These are phyloP conservation scores for Chelmon rostratus DNA, from an alignment of 2,797 vertebrate genomes.

Conservation along the genomic window DNA sequence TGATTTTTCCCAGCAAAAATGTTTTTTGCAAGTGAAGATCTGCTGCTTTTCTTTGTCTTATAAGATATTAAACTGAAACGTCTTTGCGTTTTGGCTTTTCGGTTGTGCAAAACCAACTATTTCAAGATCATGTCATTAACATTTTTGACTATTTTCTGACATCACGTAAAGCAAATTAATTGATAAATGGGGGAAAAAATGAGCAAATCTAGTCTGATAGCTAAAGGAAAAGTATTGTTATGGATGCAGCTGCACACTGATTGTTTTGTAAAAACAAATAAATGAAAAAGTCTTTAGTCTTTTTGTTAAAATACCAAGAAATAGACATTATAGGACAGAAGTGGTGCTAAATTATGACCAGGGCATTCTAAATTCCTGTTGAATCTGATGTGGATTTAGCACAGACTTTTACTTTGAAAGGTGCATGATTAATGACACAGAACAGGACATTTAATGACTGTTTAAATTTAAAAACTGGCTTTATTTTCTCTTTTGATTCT, in stretches of 20 bases:
- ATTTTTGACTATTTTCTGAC: background rate
- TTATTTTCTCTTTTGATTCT: background rate
- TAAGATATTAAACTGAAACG: background rate
- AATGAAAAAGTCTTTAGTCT: too few relatives aligned
- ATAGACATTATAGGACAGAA: background rate
- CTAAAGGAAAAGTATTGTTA: background rate
- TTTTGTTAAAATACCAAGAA: background rate
- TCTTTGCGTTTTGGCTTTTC: background rate
- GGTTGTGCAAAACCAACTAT: background rate
- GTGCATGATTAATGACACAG: background rate
- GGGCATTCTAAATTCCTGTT: background rate
- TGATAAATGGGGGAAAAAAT: background rate
- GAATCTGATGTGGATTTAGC: background rate
- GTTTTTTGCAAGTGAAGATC: background rate
- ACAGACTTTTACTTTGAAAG: constrained; percentile 27
- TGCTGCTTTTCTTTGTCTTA: background rate
- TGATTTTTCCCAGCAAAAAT: background rate
- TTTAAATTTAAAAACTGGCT: background rate
- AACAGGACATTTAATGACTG: background rate
- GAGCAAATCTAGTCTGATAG: background rate
- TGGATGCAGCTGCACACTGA: background rate
- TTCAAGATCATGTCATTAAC: background rate
- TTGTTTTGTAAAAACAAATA: background rate
- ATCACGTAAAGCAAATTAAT: background rate
- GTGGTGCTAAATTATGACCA: background rate